phyloP scores from a whole-genome alignment of 2,888 invertebrate genomes.

The Caenorhabditis japonica region DNA sequence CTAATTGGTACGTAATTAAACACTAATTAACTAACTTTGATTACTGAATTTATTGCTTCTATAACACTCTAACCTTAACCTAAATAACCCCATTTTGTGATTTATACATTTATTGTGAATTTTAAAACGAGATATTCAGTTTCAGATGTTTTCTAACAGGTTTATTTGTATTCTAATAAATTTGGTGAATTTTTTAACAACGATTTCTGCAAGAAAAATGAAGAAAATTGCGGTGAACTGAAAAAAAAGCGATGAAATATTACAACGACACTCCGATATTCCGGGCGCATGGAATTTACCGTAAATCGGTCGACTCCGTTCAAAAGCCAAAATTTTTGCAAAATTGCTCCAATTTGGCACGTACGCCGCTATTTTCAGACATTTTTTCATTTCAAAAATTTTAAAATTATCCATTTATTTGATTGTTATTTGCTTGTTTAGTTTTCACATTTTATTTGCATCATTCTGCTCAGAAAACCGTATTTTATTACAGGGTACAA shows the following conservation, averaged over 20 bases:
- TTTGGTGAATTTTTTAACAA: background rate
- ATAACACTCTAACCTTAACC: background rate
- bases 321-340: constrained; percentile 14
- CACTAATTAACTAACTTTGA: background rate
- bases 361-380: background rate
- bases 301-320: constrained; percentile 37
- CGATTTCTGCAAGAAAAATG: background rate
- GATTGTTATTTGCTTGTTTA: background rate
- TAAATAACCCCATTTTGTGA: constrained; percentile 11
- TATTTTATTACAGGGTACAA: too few relatives aligned
- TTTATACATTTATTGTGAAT: constrained; percentile 8
- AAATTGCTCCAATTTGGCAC: constrained; percentile 6
- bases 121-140: constrained; percentile 8
- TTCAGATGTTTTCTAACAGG: constrained; percentile 31
- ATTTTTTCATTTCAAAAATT: background rate
- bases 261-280: constrained; percentile 36
- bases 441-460: background rate
- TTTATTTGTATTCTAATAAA: constrained; percentile 44
- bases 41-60: constrained; percentile 14
- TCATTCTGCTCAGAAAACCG: constrained; percentile 17
- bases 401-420: background rate
- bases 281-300: constrained; percentile 24
- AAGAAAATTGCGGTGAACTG: background rate
- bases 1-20: background rate
- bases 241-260: background rate